phyloP scores from a whole-genome alignment of 2,888 invertebrate species.

The Tubulanus polymorphus region DNA sequence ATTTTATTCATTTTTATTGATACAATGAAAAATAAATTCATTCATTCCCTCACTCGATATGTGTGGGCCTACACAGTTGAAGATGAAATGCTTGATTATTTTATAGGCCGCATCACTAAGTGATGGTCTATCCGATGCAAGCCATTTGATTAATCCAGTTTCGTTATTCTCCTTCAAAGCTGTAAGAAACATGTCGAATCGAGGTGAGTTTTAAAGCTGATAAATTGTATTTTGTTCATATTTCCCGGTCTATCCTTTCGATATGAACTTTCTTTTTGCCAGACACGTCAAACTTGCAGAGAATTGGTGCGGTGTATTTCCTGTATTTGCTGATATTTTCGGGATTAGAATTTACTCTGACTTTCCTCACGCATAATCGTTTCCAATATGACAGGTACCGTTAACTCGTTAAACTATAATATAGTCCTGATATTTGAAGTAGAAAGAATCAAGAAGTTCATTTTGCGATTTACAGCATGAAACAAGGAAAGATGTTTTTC shows the following conservation, averaged over 20 bases:
- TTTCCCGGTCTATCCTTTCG: background rate
- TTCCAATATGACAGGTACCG: slow-evolving; percentile 71
- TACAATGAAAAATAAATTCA: too few species aligned
- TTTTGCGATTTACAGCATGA: slow-evolving; percentile 65
- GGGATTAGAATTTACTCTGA: slow-evolving; percentile 93
- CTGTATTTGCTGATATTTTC: slow-evolving; percentile 91
- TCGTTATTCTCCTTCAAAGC: slow-evolving; percentile 64
- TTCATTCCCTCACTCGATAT: too few species aligned
- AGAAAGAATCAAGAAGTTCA: background rate
- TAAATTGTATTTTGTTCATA: background rate
- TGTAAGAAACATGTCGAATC: slow-evolving; percentile 61
- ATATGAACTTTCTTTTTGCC: slow-evolving; percentile 29
- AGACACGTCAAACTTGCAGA: slow-evolving; percentile 59
- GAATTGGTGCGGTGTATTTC: slow-evolving; percentile 61
- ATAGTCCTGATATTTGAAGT: background rate
- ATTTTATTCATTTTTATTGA: too few species aligned
- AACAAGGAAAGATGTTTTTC: slow-evolving; percentile 97
- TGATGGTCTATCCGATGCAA: slow-evolving; percentile 64
- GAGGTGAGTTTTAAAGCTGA: too few species aligned
- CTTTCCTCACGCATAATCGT: slow-evolving; percentile 89
- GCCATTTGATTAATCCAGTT: slow-evolving; percentile 63
- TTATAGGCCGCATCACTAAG: slow-evolving; percentile 62
- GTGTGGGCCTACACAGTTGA: too few species aligned
- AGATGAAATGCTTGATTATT: slow-evolving; percentile 1
- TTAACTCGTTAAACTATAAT: background rate